Conservation (phyloP, 2,113 vertebrate species). For the Mungos mungo region DNA sequence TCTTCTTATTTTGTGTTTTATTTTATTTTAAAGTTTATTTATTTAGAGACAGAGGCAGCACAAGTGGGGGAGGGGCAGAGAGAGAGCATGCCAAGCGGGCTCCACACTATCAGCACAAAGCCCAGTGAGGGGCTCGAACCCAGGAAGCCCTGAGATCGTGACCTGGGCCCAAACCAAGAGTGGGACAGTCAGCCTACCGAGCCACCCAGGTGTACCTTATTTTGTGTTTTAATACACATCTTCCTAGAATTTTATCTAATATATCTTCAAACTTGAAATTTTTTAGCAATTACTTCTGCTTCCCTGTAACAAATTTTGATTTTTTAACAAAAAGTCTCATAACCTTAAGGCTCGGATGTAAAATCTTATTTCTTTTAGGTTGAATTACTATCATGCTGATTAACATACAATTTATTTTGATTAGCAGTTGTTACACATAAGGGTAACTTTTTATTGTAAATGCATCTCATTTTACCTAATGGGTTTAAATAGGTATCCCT, state of each 20-base stretch:
- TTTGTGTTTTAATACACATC: background rate
- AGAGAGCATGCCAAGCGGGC: too few relatives aligned
- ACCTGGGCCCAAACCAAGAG: too few relatives aligned
- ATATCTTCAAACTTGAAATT: background rate
- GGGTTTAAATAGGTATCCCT: background rate
- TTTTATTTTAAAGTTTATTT: too few relatives aligned
- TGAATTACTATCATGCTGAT: background rate
- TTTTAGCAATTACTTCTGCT: background rate
- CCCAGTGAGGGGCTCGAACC: too few relatives aligned
- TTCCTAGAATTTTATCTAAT: background rate
- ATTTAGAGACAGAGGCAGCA: too few relatives aligned
- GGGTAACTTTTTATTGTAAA: background rate
- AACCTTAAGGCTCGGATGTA: background rate
- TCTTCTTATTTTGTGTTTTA: background rate
- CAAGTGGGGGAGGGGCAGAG: too few relatives aligned
- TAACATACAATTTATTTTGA: background rate
- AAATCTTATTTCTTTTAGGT: slow-evolving; percentile 12
- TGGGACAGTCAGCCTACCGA: too few relatives aligned
- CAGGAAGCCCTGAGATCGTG: too few relatives aligned
- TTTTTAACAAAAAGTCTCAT: background rate
- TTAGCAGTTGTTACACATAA: background rate
- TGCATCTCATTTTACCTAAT: background rate
- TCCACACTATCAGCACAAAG: too few relatives aligned
- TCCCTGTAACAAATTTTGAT: background rate
- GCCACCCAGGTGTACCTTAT: too few relatives aligned